phyloP scores from a whole-genome alignment of 2,888 invertebrate genomes.

The Drosophila eohydei region DNA sequence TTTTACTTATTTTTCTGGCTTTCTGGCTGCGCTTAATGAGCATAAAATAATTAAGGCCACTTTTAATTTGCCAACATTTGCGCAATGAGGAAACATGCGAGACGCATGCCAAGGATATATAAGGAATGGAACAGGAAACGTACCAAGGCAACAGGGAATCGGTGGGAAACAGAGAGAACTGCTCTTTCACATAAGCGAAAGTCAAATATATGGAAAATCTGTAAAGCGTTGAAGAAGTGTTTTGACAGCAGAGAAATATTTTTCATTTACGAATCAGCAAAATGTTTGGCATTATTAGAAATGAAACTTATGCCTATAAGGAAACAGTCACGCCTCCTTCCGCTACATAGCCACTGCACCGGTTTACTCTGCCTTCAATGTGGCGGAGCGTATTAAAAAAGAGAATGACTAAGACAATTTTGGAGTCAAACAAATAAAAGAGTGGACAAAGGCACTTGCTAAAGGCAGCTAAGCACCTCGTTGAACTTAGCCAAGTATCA shows the following conservation, averaged over 20 bases:
- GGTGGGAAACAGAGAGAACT: background rate
- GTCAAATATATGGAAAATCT: no score
- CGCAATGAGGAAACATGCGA: slow-evolving; percentile 59
- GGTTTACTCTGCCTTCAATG: background rate
- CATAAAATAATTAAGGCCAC: slow-evolving; percentile 78
- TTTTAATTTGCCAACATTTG: slow-evolving; percentile 73
- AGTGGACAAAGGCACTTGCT: slow-evolving; percentile 15
- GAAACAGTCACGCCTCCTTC: background rate
- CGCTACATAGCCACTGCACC: background rate
- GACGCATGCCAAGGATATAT: slow-evolving; percentile 49
- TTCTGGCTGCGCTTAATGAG: slow-evolving; percentile 68
- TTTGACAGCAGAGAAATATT: no score
- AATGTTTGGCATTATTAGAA: no score
- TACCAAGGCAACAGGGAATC: background rate
- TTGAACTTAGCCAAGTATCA: slow-evolving; percentile 11
- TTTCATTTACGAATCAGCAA: no score
- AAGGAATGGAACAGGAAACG: slow-evolving; percentile 29
- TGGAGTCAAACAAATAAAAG: background rate
- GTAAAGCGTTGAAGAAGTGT: no score
- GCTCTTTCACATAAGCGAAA: background rate
- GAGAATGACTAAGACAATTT: slow-evolving; percentile 36
- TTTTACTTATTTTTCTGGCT: slow-evolving; percentile 1
- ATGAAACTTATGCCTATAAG: background rate
- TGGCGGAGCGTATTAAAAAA: background rate
- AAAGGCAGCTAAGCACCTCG: slow-evolving; percentile 11